Evolutionary conservation across 2,113 vertebrate genomes (phyloP), one percentile per base, ranked within the genome.

Genomic region (Hemichromis elongatus): DNA sequence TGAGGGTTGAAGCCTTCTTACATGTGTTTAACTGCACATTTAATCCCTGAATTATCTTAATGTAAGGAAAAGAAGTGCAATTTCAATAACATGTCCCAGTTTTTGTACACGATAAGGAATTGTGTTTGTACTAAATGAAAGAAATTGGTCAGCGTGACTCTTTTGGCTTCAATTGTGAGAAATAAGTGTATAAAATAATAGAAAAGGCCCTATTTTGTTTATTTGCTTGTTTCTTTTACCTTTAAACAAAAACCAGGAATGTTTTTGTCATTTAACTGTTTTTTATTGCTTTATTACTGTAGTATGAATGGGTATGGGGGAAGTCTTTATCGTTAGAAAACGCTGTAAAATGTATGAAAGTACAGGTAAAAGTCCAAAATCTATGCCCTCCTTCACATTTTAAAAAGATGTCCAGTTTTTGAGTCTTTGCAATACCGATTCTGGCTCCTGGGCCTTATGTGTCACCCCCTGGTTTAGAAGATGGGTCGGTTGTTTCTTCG

Each of bases 401-500:
- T 63, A 30, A 18, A 63, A 63, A 63, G 59, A 35, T 61, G 30
- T 61, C 0, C 9, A 12, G 18, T 63, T 63, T 63, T n/a, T 63
- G 18, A 63, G 59, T 63, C 30, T 63, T 63, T 35, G 59, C 59
- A 4, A 63, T 18, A 63, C 6, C 59, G 35, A 0, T 63, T 63
- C 30, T 0, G 30, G 59, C 6, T 63, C 18, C 2, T 35, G 59
- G 59, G 18, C 59, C 35, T 63, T 33, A 7, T 0, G 18, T 63
- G 59, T 63, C 59, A 37, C 59, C 0, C 0, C 1, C 59, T 63
- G 63, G 37, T 70, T 70, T 70, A 26, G 63, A 70, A 42, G 21
- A 26, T 1, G 21, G 1, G 12, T 70, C 37, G 0, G 4, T 63
- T 63, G 1, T 63, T 70, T 26, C 26, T 26, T 70, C 0, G 0